Percentiles rank a stretch among this genome's conserved stretches.
These are phyloP conservation scores for Apolygus lucorum DNA, from an alignment of 1,140 invertebrate genomes.

Conservation along the genomic window DNA sequence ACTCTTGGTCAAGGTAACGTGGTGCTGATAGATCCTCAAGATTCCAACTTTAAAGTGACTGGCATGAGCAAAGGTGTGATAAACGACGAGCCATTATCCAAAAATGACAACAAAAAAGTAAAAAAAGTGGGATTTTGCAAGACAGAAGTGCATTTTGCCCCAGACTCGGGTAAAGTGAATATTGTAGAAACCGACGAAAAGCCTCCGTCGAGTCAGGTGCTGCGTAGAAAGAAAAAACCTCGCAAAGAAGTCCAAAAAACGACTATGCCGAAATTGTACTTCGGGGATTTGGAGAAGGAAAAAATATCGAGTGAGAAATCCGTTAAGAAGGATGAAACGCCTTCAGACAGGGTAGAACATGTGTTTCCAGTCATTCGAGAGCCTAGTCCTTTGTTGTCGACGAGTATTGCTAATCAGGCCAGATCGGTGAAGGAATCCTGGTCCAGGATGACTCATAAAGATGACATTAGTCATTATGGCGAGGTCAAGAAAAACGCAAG, in stretches of 20 bases:
- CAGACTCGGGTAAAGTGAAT: slow-evolving; percentile 71
- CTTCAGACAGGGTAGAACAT: slow-evolving; percentile 32
- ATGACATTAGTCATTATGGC: too few relatives aligned
- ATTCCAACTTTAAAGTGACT: slow-evolving; percentile 23
- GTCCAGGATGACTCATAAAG: slow-evolving; percentile 33
- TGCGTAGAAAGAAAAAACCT: slow-evolving; percentile 44
- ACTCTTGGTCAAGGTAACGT: slow-evolving; percentile 20
- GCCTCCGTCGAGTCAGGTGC: slow-evolving; percentile 69
- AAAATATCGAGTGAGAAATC: background rate
- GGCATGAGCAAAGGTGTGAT: slow-evolving; percentile 15
- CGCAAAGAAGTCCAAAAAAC: background rate
- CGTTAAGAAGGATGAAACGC: slow-evolving; percentile 45
- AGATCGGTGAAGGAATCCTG: slow-evolving; percentile 11
- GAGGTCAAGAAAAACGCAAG: too few relatives aligned
- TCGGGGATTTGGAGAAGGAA: slow-evolving; percentile 11
- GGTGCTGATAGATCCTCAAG: slow-evolving; percentile 21
- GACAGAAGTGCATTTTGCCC: slow-evolving; percentile 75
- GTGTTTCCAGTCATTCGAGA: slow-evolving; percentile 28
- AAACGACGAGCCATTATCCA: background rate
- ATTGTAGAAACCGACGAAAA: slow-evolving; percentile 80
- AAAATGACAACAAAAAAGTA: slow-evolving; percentile 40
- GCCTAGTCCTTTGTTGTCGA: slow-evolving; percentile 25
- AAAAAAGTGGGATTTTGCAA: slow-evolving; percentile 78
- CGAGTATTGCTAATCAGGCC: slow-evolving; percentile 31
- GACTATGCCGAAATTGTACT: slow-evolving; percentile 5